Base-by-base conservation (phyloP, 2,113 vertebrate genomes). In the Heloderma charlesbogerti region DNA sequence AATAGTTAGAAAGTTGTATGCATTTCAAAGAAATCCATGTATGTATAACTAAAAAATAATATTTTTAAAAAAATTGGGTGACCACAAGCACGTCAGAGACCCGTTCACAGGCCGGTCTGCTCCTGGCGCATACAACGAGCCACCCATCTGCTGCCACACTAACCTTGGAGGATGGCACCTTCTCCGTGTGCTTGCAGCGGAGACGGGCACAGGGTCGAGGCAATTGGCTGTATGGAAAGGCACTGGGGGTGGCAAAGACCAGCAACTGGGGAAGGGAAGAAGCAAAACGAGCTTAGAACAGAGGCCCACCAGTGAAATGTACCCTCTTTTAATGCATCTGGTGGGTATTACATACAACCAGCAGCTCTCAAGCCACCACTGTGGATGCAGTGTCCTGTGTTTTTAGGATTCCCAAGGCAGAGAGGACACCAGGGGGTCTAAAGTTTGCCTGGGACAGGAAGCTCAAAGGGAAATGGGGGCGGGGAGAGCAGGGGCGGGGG, bases 151-250 rank as follows among this genome's bases (percentile, higher is more conserved):
- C 29, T 0, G 0, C 29, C 2, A 20, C 3, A 79, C 66, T 93
- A 92, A 99, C 98, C 97, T 97, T 98, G 43, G 97, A 96, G 29
- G 89, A 77, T 45, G 96, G 91, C 29, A 95, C 96, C 91, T 95
- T 98, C 94, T 98, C 97, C 6, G 95, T 98, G 93, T 98, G 98
- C 77, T 97, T 96, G 94, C 98, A 97, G 88, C 97, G 98, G 29
- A 98, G 91, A 82, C 98, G 98, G 57, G 98, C 98, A 6, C 98
- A 99, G 22, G 98, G 98, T 91, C 95, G 96, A 84, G 97, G 96
- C 8, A 98, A 97, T 74, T 97, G 94, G 94, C 98, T 97, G 78
- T 98, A 91, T 34, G 97, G 96, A 72, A 96, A 97, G 92, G 96
- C 84, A 88, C 97, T 95, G 20, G 98, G 97, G 92, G 95, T 97